Conservation (phyloP, 1,140 invertebrate species). For the Philaenus spumarius region DNA sequence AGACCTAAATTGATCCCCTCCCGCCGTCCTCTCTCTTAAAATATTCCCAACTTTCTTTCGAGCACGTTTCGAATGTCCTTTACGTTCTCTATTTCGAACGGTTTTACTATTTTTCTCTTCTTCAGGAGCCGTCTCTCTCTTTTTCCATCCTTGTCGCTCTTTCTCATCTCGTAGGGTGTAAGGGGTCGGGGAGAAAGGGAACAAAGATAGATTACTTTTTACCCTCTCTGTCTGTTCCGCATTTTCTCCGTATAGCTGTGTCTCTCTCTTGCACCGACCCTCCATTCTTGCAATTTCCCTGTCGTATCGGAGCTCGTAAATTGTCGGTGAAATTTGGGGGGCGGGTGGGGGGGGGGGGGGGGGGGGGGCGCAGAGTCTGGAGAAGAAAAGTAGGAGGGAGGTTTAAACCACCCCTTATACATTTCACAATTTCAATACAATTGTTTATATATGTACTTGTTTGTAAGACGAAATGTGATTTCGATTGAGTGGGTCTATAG, state of each 20-base stretch:
- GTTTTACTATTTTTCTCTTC: neutral
- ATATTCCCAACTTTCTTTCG: neutral
- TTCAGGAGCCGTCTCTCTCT: neutral
- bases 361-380: slow-evolving; percentile 7
- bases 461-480: too few species aligned
- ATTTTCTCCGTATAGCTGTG: neutral
- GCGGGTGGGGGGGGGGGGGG: slow-evolving; percentile 18
- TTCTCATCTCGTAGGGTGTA: slow-evolving; percentile 8
- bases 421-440: too few species aligned
- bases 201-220: slow-evolving; percentile 13
- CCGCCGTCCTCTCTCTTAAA: neutral
- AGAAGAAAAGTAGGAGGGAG: slow-evolving; percentile 3
- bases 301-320: slow-evolving; percentile 46
- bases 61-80: neutral
- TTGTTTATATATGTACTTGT: too few species aligned
- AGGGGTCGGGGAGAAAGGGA: neutral
- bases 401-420: too few species aligned
- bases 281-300: slow-evolving; percentile 47
- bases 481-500: too few species aligned
- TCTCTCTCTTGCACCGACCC: slow-evolving; percentile 24
- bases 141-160: neutral
- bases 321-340: slow-evolving; percentile 42
- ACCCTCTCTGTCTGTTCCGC: neutral
- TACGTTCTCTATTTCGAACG: neutral
- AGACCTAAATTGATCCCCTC: slow-evolving; percentile 11